Evolutionary conservation across 2,888 invertebrate species (phyloP).

Genomic region (Lordiphosa fenestrarum): DNA sequence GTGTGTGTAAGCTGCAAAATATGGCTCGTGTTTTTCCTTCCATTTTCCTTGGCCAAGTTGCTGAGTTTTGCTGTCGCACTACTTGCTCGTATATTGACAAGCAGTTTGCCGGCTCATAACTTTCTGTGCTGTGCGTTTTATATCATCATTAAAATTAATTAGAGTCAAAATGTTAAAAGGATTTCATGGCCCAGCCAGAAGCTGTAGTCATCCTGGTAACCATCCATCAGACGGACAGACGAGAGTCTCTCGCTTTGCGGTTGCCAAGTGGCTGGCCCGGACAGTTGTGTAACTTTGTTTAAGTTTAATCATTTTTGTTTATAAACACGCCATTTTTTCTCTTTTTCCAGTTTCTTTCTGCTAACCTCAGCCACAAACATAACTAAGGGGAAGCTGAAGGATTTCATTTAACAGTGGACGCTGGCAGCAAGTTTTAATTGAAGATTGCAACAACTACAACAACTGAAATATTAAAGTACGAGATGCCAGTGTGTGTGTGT

Average conservation of each 20-base stretch:
- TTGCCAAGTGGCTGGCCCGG: conserved; percentile 19
- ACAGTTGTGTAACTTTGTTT: conserved; percentile 50
- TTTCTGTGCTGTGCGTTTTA: conserved; percentile 36
- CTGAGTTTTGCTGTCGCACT: conserved; percentile 10
- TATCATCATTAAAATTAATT: conserved; percentile 77
- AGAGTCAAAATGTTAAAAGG: conserved; percentile 68
- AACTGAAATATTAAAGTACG: conserved; percentile 52
- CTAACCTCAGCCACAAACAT: conserved; percentile 33
- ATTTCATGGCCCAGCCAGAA: conserved; percentile 43
- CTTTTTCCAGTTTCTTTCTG: conserved; percentile 5
- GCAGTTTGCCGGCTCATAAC: conserved; percentile 37
- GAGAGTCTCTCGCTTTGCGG: conserved; percentile 10
- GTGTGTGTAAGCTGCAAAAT: conserved; percentile 43
- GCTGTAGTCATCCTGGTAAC: conserved; percentile 28
- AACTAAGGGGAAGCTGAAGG: conserved; percentile 18
- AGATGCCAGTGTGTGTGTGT: conserved; percentile 32
- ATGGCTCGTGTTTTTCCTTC: conserved; percentile 40
- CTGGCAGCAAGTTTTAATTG: conserved; percentile 66
- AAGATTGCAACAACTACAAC: conserved; percentile 33
- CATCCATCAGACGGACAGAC: conserved; percentile 40
- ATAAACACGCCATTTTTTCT: conserved; percentile 42
- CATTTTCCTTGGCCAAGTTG: conserved; percentile 23
- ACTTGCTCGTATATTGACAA: conserved; percentile 39
- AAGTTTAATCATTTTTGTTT: conserved; percentile 65
- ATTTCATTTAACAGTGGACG: conserved; percentile 24